phyloP scores from a whole-genome alignment of 2,113 vertebrate species.

The Pycnonotus jocosus region DNA sequence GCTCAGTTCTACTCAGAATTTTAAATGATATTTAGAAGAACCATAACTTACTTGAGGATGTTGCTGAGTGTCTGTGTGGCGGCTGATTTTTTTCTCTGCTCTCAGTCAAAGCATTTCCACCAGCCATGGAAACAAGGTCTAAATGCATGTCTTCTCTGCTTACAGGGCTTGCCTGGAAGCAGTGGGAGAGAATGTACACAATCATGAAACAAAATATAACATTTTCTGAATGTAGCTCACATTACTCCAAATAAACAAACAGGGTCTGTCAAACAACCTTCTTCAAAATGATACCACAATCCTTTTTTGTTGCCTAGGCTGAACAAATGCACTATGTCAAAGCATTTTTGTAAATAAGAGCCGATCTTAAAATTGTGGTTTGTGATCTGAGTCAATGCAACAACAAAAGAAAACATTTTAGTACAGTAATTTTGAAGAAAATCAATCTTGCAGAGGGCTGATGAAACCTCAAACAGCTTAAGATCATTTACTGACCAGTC shows the following conservation, averaged over 20 bases:
- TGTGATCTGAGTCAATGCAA: slow-evolving; percentile 73
- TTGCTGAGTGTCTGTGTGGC: slow-evolving; percentile 70
- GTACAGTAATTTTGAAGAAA: slow-evolving; percentile 80
- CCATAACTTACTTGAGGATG: slow-evolving; percentile 81
- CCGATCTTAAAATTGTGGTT: slow-evolving; percentile 80
- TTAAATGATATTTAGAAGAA: slow-evolving; percentile 67
- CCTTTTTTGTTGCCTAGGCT: slow-evolving; percentile 74
- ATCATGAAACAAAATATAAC: slow-evolving; percentile 82
- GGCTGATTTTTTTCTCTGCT: slow-evolving; percentile 72
- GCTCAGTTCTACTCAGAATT: slow-evolving; percentile 15
- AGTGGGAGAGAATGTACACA: slow-evolving; percentile 80
- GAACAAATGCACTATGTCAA: slow-evolving; percentile 84
- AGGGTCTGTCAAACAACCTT: slow-evolving; percentile 80
- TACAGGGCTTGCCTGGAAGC: slow-evolving; percentile 82
- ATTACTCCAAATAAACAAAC: slow-evolving; percentile 83
- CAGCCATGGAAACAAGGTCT: slow-evolving; percentile 71
- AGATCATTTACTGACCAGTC: slow-evolving; percentile 73
- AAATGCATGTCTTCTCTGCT: slow-evolving; percentile 80
- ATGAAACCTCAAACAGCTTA: slow-evolving; percentile 79
- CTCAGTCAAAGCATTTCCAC: slow-evolving; percentile 73
- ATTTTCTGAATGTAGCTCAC: slow-evolving; percentile 79
- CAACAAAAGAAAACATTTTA: slow-evolving; percentile 82
- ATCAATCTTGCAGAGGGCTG: slow-evolving; percentile 72
- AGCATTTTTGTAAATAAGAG: slow-evolving; percentile 79
- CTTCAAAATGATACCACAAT: slow-evolving; percentile 79